A percentile compares a stretch with the other conserved stretches of the same genome.
These are phyloP conservation scores for Notodonta ziczac DNA, from an alignment of 2,888 invertebrate species.

Conservation along the genomic window DNA sequence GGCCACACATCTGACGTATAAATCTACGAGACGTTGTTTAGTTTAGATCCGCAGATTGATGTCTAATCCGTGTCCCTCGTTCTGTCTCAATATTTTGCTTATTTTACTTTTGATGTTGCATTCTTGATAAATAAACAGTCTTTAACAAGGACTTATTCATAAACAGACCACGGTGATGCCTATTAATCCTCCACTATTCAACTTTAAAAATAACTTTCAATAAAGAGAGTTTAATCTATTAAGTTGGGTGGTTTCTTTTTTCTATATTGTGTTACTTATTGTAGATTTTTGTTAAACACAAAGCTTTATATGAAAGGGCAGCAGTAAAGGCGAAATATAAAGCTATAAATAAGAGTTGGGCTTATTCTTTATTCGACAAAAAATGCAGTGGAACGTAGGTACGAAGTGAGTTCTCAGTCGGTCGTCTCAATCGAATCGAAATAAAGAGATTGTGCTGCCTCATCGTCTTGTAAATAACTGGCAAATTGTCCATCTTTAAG, in stretches of 20 bases:
- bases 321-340: conserved; percentile 58
- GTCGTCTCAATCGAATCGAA: conserved; percentile 56
- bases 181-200: background rate
- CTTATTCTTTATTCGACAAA: conserved; percentile 50
- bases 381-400: conserved; percentile 46
- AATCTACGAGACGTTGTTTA: conserved; percentile 56
- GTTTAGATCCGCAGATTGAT: conserved; percentile 54
- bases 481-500: conserved; percentile 56
- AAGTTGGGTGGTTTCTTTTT: conserved; percentile 1
- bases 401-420: conserved; percentile 43
- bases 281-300: conserved; percentile 29
- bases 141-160: conserved; percentile 4
- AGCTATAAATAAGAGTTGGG: conserved; percentile 59
- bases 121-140: conserved; percentile 5
- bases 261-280: conserved; percentile 8
- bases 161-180: background rate
- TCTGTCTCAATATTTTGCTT: conserved; percentile 11
- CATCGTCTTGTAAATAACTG: conserved; percentile 68
- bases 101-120: conserved; percentile 3
- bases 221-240: background rate
- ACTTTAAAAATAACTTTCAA: background rate
- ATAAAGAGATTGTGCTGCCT: conserved; percentile 65
- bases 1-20: conserved; percentile 54
- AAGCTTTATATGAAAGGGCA: conserved; percentile 45
- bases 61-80: conserved; percentile 29